Percentiles rank a stretch among this genome's conserved stretches.
phyloP scores from a whole-genome alignment of 2,113 vertebrate genomes.

The Cheilinus undulatus region DNA sequence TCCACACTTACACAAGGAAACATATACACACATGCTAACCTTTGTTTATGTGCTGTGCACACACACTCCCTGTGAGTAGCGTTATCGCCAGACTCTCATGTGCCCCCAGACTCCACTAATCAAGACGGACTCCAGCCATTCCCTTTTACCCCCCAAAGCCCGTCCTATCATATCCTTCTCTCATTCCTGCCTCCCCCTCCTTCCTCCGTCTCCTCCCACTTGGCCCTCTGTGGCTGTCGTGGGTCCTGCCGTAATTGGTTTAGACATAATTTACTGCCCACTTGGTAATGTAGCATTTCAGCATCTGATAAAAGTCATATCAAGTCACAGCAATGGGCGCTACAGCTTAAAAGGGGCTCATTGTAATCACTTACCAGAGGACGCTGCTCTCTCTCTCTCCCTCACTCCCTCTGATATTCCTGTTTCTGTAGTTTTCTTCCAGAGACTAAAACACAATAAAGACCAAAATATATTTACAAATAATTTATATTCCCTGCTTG shows the following conservation, averaged over 20 bases:
- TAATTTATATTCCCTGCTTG: slow-evolving; percentile 24
- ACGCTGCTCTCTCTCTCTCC: slow-evolving; percentile 63
- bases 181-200: slow-evolving; percentile 77
- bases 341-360: slow-evolving; percentile 85
- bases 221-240: slow-evolving; percentile 80
- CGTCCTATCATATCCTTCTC: slow-evolving; percentile 77
- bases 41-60: slow-evolving; percentile 45
- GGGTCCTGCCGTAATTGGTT: slow-evolving; percentile 89
- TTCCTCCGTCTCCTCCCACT: slow-evolving; percentile 73
- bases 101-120: slow-evolving; percentile 87
- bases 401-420: slow-evolving; percentile 22
- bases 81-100: slow-evolving; percentile 82
- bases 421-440: slow-evolving; percentile 14
- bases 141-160: slow-evolving; percentile 48
- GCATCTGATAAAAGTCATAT: slow-evolving; percentile 92
- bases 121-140: slow-evolving; percentile 87
- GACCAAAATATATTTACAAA: slow-evolving; percentile 29
- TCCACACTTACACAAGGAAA: slow-evolving; percentile 9
- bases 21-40: slow-evolving; percentile 41
- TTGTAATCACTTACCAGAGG: slow-evolving; percentile 86
- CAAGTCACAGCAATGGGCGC: slow-evolving; percentile 85
- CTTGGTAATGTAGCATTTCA: slow-evolving; percentile 91
- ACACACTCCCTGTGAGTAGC: slow-evolving; percentile 40
- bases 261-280: slow-evolving; percentile 92
- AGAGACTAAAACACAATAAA: background rate